Evolutionary conservation across 2,113 vertebrate genomes (phyloP), one percentile per base, ranked within the genome.

Genomic region (Zapus hudsonius): DNA sequence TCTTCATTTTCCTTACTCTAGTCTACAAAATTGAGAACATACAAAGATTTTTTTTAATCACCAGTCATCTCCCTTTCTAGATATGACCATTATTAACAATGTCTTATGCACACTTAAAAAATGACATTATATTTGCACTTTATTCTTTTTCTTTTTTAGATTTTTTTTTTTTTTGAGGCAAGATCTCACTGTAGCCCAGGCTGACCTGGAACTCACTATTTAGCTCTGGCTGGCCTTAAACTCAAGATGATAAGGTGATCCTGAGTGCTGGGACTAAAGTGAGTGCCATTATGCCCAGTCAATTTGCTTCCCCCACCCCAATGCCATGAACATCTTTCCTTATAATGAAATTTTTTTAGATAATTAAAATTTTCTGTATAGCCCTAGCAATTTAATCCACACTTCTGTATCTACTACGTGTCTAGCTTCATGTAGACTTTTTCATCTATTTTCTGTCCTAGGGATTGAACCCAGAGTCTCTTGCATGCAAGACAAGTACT

Each of bases 291-390:
- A 52, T 52, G 52, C 12, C 52, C 16, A 15, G 52, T 15, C 16
- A 73, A 75, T 80, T 93, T 88, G 16, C 42, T 90, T 80, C 81
- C 63, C 47, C 55, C 36, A 59, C 63, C 47, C 55, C 36, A 59
- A 44, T 42, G 63, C 64, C 80, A 57, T 13, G 8, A 80, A 76
- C n/a, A 23, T 84, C 27, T 75, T 89, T 86, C 44, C 5, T 55
- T 44, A 74, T 42, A 63, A 84, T 89, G 83, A 84, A 78, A 80
- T 83, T 44, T 91, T 47, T 88, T 92, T 78, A 92, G 82, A 70
- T 70, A 61, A 90, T 64, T 91, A 36, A 31, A 91, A 91, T 52
- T 89, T 83, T 89, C 61, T 74, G 27, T 70, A 42, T 87, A 40
- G 52, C 66, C 33, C 22, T 57, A 87, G 20, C 57, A 73, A 83